phyloP scores from a whole-genome alignment of 2,113 vertebrate species.

The Psittacara wagleri region DNA sequence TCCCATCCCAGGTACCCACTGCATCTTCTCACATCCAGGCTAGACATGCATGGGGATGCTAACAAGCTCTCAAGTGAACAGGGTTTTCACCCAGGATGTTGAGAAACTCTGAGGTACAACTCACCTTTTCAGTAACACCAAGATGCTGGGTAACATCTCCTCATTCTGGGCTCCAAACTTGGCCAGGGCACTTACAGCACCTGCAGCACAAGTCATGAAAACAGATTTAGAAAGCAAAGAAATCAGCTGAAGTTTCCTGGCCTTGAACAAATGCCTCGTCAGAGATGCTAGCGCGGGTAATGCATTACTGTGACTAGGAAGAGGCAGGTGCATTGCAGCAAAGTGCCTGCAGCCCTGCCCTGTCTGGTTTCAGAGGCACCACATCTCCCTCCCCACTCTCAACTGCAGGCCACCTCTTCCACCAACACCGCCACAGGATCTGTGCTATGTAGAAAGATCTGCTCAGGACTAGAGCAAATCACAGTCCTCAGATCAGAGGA shows the following conservation, averaged over 20 bases:
- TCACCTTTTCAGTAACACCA: conserved; percentile 81
- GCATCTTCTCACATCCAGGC: not conserved
- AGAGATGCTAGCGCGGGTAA: not conserved
- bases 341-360: not conserved
- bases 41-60: not conserved
- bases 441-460: not conserved
- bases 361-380: not conserved
- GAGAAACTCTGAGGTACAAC: not conserved
- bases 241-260: not conserved
- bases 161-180: conserved; percentile 86
- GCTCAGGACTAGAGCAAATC: not conserved
- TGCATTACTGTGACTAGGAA: not conserved
- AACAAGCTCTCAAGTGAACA: not conserved
- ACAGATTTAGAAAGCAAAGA: not conserved
- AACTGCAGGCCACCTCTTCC: not conserved
- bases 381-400: not conserved
- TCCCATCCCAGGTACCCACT: not conserved
- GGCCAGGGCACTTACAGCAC: conserved; percentile 83
- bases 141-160: conserved; percentile 81
- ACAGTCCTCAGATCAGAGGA: not conserved
- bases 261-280: not conserved
- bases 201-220: conserved; percentile 27
- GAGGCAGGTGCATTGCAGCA: not conserved
- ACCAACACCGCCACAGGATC: not conserved
- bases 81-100: not conserved